phyloP scores from a whole-genome alignment of 2,797 vertebrate genomes.

The Poecile montanus region DNA sequence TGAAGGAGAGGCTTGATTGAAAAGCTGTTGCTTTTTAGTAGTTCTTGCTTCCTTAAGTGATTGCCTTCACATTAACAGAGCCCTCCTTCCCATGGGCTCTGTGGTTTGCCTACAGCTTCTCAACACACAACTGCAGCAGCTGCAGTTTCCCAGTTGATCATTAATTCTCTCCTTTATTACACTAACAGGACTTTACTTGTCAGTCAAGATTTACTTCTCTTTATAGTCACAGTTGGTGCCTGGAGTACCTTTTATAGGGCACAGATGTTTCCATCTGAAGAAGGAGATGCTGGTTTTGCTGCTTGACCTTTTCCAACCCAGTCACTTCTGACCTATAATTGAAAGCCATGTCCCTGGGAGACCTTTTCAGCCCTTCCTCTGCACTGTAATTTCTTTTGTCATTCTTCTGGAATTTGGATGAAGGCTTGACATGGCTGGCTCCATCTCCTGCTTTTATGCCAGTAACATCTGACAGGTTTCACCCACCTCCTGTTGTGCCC shows the following conservation, averaged over 20 bases:
- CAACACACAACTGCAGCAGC: neutral
- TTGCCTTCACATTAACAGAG: neutral
- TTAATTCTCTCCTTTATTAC: conserved; percentile 47
- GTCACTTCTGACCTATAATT: conserved; percentile 46
- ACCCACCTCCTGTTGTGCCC: neutral
- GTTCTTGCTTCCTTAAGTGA: neutral
- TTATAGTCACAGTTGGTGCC: neutral
- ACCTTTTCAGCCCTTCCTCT: conserved; percentile 10
- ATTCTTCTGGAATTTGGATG: conserved; percentile 42
- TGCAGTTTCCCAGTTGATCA: conserved; percentile 33
- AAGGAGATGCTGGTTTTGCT: conserved; percentile 2
- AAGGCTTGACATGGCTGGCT: conserved; percentile 19
- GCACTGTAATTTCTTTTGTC: conserved; percentile 40
- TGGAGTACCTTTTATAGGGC: conserved; percentile 36
- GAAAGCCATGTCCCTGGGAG: conserved; percentile 35
- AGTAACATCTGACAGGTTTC: conserved; percentile 40
- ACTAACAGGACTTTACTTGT: conserved; percentile 32
- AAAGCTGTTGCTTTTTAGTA: neutral
- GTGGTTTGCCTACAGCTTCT: neutral
- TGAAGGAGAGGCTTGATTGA: neutral
- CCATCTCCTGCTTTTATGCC: neutral
- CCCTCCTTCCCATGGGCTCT: conserved; percentile 14
- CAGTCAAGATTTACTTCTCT: conserved; percentile 59
- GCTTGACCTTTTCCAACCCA: conserved; percentile 47
- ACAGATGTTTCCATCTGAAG: conserved; percentile 59